phyloP scores from a whole-genome alignment of 2,888 invertebrate species.

The Macaria notata region DNA sequence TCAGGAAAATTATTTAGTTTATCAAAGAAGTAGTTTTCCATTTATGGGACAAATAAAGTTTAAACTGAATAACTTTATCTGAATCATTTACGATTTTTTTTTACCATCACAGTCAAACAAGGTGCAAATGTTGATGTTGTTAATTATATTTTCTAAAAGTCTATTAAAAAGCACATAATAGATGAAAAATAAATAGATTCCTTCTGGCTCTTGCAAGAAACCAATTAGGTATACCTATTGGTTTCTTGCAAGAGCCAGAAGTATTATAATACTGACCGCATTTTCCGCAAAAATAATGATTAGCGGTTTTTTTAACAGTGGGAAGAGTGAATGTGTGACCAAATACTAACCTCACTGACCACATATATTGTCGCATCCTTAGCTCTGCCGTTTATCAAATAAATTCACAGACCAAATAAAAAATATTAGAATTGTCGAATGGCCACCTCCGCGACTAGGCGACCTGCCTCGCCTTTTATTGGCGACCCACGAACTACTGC shows the following conservation, averaged over 20 bases:
- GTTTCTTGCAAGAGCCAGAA: too few species aligned
- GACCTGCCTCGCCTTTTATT: slow-evolving; percentile 57
- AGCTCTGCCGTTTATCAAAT: slow-evolving; percentile 75
- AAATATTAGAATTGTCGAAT: slow-evolving; percentile 73
- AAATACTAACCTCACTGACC: slow-evolving; percentile 44
- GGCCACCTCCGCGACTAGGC: slow-evolving; percentile 61
- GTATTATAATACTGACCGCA: slow-evolving; percentile 6
- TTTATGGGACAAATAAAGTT: too few species aligned
- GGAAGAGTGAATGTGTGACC: slow-evolving; percentile 23
- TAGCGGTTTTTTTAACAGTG: slow-evolving; percentile 11
- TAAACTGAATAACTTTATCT: too few species aligned
- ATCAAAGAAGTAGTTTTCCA: too few species aligned
- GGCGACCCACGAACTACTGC: slow-evolving; percentile 55
- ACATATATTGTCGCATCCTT: slow-evolving; percentile 55
- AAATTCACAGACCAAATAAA: slow-evolving; percentile 71
- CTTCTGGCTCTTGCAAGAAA: slow-evolving; percentile 3
- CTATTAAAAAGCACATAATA: too few species aligned
- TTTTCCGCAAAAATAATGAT: slow-evolving; percentile 9
- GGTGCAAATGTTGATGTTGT: too few species aligned
- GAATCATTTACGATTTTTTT: too few species aligned
- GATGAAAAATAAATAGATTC: slow-evolving; percentile 3
- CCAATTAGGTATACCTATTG: too few species aligned
- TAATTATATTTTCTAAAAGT: too few species aligned
- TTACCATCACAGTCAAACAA: too few species aligned
- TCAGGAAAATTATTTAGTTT: too few species aligned